Conservation (phyloP, 2,888 invertebrate genomes). For the Catocala nupta region DNA sequence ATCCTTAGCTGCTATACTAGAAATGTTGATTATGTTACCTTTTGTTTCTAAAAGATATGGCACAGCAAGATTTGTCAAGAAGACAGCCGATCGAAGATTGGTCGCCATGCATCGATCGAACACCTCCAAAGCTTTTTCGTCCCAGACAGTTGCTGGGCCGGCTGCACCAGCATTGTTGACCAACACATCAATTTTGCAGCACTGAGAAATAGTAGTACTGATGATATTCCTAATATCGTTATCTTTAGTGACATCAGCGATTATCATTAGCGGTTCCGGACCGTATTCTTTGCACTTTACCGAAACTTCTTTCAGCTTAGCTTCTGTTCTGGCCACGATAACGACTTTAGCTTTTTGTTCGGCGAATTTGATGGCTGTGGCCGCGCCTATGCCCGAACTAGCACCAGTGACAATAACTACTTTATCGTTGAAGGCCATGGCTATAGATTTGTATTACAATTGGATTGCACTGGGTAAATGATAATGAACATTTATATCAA, state of each 20-base stretch:
- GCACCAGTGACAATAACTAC: slow-evolving; percentile 51
- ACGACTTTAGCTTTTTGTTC: slow-evolving; percentile 42
- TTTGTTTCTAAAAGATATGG: slow-evolving; percentile 53
- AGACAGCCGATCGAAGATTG: slow-evolving; percentile 53
- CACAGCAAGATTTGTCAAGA: slow-evolving; percentile 51
- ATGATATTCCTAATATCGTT: slow-evolving; percentile 50
- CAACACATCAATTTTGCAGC: slow-evolving; percentile 52
- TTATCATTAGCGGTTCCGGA: slow-evolving; percentile 33
- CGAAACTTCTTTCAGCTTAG: slow-evolving; percentile 37
- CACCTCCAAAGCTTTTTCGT: slow-evolving; percentile 43
- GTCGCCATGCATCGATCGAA: slow-evolving; percentile 53
- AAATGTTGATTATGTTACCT: slow-evolving; percentile 61
- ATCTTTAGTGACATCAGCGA: slow-evolving; percentile 54
- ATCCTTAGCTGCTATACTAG: slow-evolving; percentile 46
- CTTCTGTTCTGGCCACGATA: slow-evolving; percentile 45
- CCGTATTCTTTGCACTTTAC: slow-evolving; percentile 30
- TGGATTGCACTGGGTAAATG: too few relatives aligned
- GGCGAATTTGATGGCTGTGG: slow-evolving; percentile 42
- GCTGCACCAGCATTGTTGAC: slow-evolving; percentile 58
- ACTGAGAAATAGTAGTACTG: slow-evolving; percentile 41
- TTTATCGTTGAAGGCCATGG: slow-evolving; percentile 46
- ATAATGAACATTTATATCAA: too few relatives aligned
- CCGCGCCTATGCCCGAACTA: slow-evolving; percentile 53
- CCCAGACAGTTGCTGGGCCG: slow-evolving; percentile 31
- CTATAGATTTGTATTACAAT: background rate